Evolutionary conservation across 2,888 invertebrate genomes (phyloP).

Genomic region (Ectropis crepuscularia): DNA sequence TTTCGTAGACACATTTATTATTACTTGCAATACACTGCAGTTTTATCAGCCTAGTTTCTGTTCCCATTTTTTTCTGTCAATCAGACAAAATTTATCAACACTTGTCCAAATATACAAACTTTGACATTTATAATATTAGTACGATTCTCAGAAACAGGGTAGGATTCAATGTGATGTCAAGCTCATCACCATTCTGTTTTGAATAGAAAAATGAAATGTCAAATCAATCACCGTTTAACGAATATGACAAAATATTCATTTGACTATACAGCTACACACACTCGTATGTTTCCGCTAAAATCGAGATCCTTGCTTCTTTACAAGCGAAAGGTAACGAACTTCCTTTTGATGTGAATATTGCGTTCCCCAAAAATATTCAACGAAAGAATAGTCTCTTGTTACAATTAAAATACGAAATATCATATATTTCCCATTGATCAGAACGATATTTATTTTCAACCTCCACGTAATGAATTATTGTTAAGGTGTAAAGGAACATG

Average conservation of each 20-base stretch:
- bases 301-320: conserved; percentile 43
- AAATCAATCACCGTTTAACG: not conserved
- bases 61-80: too few relatives aligned
- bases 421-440: conserved; percentile 4
- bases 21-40: too few relatives aligned
- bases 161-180: too few relatives aligned
- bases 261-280: too few relatives aligned
- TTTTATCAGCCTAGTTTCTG: too few relatives aligned
- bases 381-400: conserved; percentile 23
- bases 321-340: conserved; percentile 42
- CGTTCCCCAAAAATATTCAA: conserved; percentile 32
- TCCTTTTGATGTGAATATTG: conserved; percentile 45
- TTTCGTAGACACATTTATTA: too few relatives aligned
- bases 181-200: too few relatives aligned
- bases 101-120: too few relatives aligned
- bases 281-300: conserved; percentile 41
- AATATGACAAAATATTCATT: not conserved
- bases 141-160: too few relatives aligned
- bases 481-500: not conserved
- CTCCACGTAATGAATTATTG: not conserved
- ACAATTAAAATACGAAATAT: conserved; percentile 21
- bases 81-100: too few relatives aligned
- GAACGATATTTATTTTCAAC: conserved; percentile 3
- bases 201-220: too few relatives aligned
- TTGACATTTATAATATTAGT: too few relatives aligned